These are phyloP conservation scores for Xestobium rufovillosum DNA, from an alignment of 2,888 invertebrate genomes.

Conservation along the genomic window DNA sequence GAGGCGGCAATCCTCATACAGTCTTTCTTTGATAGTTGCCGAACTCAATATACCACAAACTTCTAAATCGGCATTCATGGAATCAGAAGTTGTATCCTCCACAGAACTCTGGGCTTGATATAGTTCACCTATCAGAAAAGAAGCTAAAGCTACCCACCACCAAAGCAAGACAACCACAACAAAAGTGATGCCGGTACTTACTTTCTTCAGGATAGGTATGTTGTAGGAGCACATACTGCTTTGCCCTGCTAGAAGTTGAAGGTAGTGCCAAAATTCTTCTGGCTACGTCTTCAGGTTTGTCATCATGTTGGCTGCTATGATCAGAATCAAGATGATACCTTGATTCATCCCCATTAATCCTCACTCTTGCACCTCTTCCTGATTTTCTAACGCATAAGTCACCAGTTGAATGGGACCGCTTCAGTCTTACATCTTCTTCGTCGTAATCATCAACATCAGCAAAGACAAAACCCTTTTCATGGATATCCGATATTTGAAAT, in stretches of 20 bases:
- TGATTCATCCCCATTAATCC: slow-evolving; percentile 40
- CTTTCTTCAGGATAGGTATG: slow-evolving; percentile 37
- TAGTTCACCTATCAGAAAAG: slow-evolving; percentile 19
- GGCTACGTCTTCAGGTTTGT: slow-evolving; percentile 46
- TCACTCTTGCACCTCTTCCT: slow-evolving; percentile 34
- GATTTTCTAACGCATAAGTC: slow-evolving; percentile 42
- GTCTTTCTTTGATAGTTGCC: no score
- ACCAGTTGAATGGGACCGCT: slow-evolving; percentile 46
- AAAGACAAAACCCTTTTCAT: slow-evolving; percentile 44
- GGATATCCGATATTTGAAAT: slow-evolving; percentile 49
- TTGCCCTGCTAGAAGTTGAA: slow-evolving; percentile 36
- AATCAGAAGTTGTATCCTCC: slow-evolving; percentile 46
- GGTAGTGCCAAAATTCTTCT: slow-evolving; percentile 40
- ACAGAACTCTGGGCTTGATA: slow-evolving; percentile 45
- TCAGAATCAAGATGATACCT: slow-evolving; percentile 47
- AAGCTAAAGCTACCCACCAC: no score
- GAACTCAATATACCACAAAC: slow-evolving; percentile 44
- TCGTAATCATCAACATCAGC: slow-evolving; percentile 38
- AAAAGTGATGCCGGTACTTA: no score
- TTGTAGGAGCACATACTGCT: slow-evolving; percentile 37
- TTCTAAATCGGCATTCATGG: slow-evolving; percentile 46
- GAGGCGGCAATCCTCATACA: no score
- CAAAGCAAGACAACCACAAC: no score
- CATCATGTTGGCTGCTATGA: slow-evolving; percentile 47
- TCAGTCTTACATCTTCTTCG: slow-evolving; percentile 38